Evolutionary conservation across 1,140 invertebrate species (phyloP), one percentile per base, ranked within the genome.

Genomic region (Himalopsyche phryganea): DNA sequence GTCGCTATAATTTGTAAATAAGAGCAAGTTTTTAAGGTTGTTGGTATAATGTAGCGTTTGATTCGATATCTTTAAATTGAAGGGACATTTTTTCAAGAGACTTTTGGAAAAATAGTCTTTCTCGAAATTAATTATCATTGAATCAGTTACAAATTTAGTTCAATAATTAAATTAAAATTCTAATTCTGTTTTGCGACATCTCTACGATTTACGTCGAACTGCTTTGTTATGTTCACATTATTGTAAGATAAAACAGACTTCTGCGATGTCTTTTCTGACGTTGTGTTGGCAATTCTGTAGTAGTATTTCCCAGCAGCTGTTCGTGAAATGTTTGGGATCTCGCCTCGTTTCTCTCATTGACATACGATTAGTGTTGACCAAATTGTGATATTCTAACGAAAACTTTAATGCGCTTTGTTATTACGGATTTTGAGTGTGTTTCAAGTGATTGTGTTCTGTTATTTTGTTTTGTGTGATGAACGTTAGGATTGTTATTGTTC

Each of bases 271-370:
- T 10, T 11, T 44, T 44, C 17, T 44, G 17, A 6, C 11, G 46
- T 35, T 9, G 36, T 33, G 51, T 44, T 45, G 51, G 51, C 28
- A 6, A 1, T 41, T 15, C 40, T 44, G 40, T 6, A 17, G 28
- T 41, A 53, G 51, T 53, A 23, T 45, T 32, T 17, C 42, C 33
- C 41, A 53, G 51, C 51, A 53, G 51, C 51, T 53, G 51, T 53
- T 53, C 41, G 51, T 14, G 51, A 53, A 20, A 20, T 53, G 51
- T 53, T 45, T 53, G 32, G 20, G 51, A 53, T 41, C 10, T 14
- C 14, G 40, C 19, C 32, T 45, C 17, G n/a, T 23, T 28, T 53
- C 20, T 17, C 41, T 14, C 15, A 42, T 53, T 53, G 51, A 53
- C 51, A 44, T 53, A 33, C 40, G 51, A 28, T n/a, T 15, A 15